A percentile compares a stretch with the other conserved stretches of the same genome.
phyloP scores from a whole-genome alignment of 2,797 vertebrate genomes.

The Tragelaphus eurycerus region DNA sequence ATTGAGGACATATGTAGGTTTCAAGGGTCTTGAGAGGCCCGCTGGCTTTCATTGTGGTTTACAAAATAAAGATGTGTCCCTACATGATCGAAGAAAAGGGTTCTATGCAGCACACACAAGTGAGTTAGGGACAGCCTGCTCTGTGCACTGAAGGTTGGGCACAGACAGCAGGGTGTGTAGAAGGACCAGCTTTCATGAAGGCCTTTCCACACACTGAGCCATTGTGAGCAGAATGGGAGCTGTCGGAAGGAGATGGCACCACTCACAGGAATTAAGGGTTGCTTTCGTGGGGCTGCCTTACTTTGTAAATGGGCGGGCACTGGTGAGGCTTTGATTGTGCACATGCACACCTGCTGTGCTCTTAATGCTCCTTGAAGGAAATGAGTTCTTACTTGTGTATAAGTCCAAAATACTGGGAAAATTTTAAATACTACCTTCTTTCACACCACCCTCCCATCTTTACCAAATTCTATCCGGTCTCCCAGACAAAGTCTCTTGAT shows the following conservation, averaged over 20 bases:
- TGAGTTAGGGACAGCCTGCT: not conserved
- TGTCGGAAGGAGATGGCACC: not conserved
- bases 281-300: not conserved
- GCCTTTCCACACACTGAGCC: not conserved
- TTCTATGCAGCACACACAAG: not conserved
- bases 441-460: not conserved
- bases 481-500: not conserved
- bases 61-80: not conserved
- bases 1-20: conserved; percentile 29
- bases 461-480: not conserved
- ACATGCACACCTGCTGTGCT: no score
- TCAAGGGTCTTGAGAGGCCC: not conserved
- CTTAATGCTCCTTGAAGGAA: not conserved
- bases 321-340: not conserved
- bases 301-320: not conserved
- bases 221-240: not conserved
- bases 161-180: not conserved
- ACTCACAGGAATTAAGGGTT: not conserved
- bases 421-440: not conserved
- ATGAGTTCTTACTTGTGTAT: not conserved
- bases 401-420: not conserved
- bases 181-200: not conserved
- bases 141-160: not conserved
- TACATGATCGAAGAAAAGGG: not conserved
- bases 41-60: not conserved